Conservation (phyloP, 2,113 vertebrate genomes). For the Chlamydotis undulata region DNA sequence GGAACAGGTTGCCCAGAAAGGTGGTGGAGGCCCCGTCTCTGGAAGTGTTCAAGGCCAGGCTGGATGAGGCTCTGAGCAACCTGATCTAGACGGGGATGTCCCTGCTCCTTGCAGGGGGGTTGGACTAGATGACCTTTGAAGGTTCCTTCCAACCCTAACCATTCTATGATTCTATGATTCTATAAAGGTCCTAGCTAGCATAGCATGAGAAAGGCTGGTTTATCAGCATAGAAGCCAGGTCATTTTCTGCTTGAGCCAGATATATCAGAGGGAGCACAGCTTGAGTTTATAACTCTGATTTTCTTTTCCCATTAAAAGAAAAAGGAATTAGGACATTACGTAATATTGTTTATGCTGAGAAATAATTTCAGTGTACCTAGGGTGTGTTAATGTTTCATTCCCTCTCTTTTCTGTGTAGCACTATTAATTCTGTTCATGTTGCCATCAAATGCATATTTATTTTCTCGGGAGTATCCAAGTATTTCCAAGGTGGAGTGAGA, state of each 20-base stretch:
- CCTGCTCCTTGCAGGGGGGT: too few species aligned
- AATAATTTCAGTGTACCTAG: constrained; percentile 54
- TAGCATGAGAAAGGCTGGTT: neutral
- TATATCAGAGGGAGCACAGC: neutral
- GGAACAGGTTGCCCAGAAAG: too few species aligned
- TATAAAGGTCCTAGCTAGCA: neutral
- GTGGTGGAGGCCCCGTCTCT: too few species aligned
- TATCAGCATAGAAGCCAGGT: neutral
- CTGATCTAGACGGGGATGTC: too few species aligned
- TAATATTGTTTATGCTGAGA: constrained; percentile 38
- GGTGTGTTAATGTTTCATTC: constrained; percentile 61
- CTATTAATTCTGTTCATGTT: constrained; percentile 56
- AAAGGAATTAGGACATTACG: neutral
- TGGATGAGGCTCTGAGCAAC: too few species aligned
- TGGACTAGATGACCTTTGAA: too few species aligned
- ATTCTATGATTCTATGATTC: too few species aligned
- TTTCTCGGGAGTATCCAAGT: constrained; percentile 71
- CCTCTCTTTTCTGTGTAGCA: constrained; percentile 12
- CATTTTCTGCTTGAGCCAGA: neutral
- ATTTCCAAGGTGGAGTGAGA: constrained; percentile 77
- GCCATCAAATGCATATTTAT: constrained; percentile 70
- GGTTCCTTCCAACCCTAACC: too few species aligned
- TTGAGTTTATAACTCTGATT: neutral
- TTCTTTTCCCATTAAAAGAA: neutral
- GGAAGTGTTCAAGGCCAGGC: too few species aligned